A percentile compares a stretch with the other conserved stretches of the same genome.
Conservation (phyloP, 2,113 vertebrate species). For the Oryctolagus cuniculus region DNA sequence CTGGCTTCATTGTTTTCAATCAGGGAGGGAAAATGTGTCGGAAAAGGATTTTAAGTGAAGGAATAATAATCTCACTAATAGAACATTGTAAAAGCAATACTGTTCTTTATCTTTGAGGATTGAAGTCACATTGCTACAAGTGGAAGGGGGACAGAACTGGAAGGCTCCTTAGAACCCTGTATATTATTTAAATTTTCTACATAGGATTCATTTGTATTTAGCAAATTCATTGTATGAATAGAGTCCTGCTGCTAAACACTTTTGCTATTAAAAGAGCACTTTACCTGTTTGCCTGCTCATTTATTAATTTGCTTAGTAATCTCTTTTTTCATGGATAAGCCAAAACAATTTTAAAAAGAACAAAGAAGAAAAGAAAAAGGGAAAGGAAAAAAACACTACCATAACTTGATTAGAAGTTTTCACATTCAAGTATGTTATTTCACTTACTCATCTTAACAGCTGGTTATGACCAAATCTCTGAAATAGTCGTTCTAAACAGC, state of each 20-base stretch:
- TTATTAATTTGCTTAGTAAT: constrained; percentile 70
- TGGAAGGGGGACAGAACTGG: background rate
- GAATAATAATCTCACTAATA: constrained; percentile 54
- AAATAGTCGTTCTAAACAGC: constrained; percentile 40
- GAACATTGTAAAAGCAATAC: constrained; percentile 38
- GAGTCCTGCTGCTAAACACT: constrained; percentile 68
- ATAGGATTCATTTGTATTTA: constrained; percentile 73
- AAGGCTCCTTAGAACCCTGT: constrained; percentile 29
- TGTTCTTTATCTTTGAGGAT: constrained; percentile 39
- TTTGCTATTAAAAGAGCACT: constrained; percentile 62
- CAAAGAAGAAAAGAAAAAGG: background rate
- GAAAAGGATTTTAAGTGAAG: constrained; percentile 51
- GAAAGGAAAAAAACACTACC: background rate
- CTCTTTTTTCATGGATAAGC: constrained; percentile 6
- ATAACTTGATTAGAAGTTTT: constrained; percentile 50
- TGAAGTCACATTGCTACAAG: constrained; percentile 29
- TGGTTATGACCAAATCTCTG: constrained; percentile 33
- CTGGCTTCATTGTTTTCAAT: background rate
- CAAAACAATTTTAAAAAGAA: background rate
- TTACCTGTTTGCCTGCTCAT: constrained; percentile 54
- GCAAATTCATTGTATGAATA: constrained; percentile 57
- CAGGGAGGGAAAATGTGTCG: background rate
- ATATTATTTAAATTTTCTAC: constrained; percentile 71
- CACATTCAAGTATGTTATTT: background rate
- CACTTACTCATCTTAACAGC: constrained; percentile 46